Evolutionary conservation across 1,140 invertebrate species (phyloP).

Genomic region (Drosophila grimshawi): DNA sequence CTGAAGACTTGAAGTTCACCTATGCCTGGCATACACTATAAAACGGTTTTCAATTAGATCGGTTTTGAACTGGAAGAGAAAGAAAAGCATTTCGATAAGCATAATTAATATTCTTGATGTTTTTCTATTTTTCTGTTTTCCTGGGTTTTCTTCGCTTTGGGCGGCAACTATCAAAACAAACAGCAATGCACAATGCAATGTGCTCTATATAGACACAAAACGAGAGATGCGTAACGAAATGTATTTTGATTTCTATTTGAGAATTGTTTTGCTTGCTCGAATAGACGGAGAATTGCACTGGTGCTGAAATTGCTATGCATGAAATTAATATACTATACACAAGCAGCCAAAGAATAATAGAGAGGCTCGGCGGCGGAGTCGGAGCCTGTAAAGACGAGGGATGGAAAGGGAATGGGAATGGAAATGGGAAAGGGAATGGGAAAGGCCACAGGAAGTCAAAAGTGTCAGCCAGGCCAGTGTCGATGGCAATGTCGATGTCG

Average conservation of each 20-base stretch:
- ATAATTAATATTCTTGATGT: not conserved
- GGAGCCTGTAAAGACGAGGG: not conserved
- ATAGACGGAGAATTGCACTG: slow-evolving; percentile 29
- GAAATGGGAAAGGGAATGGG: slow-evolving; percentile 17
- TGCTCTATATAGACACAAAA: slow-evolving; percentile 45
- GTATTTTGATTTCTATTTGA: slow-evolving; percentile 76
- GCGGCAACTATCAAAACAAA: slow-evolving; percentile 58
- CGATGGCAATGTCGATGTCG: slow-evolving; percentile 41
- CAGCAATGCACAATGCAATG: slow-evolving; percentile 34
- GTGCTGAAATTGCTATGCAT: slow-evolving; percentile 46
- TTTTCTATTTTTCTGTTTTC: not conserved
- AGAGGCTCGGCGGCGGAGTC: not conserved
- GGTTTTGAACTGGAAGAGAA: too few relatives aligned
- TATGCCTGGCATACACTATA: too few relatives aligned
- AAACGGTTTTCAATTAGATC: too few relatives aligned
- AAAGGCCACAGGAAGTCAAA: slow-evolving; percentile 81
- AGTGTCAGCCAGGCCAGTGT: slow-evolving; percentile 58
- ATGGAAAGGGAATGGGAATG: slow-evolving; percentile 9
- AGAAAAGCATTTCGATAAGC: slow-evolving; percentile 20
- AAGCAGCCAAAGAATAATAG: slow-evolving; percentile 14
- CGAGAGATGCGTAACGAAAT: slow-evolving; percentile 65
- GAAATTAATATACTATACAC: slow-evolving; percentile 48
- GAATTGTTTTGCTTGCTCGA: slow-evolving; percentile 65
- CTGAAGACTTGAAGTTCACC: too few relatives aligned
- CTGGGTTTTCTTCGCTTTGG: slow-evolving; percentile 3